phyloP scores from a whole-genome alignment of 2,113 vertebrate genomes.

The Antechinus flavipes region DNA sequence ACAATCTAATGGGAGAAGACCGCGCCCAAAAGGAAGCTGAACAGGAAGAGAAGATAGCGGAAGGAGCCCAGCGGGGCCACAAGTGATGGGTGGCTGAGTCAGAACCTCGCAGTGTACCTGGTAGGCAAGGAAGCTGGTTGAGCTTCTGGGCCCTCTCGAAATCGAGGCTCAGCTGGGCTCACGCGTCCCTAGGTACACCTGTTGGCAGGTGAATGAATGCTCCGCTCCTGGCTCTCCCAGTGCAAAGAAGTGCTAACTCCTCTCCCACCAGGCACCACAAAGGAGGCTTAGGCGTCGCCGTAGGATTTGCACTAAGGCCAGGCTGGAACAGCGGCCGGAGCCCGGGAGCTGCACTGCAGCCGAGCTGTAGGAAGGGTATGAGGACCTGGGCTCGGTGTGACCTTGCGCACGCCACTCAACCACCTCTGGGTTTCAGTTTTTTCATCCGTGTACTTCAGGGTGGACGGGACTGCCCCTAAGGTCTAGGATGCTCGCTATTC shows the following conservation, averaged over 20 bases:
- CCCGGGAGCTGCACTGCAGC: too few relatives aligned
- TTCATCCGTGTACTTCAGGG: neutral
- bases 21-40: neutral
- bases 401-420: neutral
- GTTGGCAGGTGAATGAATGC: neutral
- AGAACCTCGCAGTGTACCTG: neutral
- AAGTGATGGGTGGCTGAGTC: neutral
- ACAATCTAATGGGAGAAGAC: neutral
- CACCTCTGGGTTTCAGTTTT: neutral
- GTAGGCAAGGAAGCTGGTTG: neutral
- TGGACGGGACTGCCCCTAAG: neutral
- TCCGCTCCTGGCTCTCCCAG: neutral
- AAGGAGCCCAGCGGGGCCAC: neutral
- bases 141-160: neutral
- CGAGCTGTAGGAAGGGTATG: neutral
- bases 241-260: neutral
- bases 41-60: neutral
- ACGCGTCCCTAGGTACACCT: neutral
- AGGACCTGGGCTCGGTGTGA: neutral
- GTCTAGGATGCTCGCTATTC: neutral
- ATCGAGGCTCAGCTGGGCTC: neutral
- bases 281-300: neutral
- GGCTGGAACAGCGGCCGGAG: too few relatives aligned
- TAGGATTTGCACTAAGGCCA: neutral
- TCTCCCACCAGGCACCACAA: neutral